phyloP scores from a whole-genome alignment of 2,113 vertebrate genomes.

The Semicossyphus pulcher region DNA sequence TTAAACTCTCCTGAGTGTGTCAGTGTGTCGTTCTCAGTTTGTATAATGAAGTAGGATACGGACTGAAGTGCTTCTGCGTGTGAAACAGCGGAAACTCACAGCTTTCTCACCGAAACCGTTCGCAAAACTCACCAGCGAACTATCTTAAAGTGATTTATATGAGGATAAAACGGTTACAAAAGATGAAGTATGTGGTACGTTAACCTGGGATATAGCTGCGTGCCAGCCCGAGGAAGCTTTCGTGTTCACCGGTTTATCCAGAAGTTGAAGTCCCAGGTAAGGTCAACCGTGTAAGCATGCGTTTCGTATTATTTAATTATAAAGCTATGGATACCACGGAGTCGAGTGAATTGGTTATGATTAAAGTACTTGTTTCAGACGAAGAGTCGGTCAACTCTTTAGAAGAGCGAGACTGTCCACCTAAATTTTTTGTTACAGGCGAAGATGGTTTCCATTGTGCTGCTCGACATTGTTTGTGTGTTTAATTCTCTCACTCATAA shows the following conservation, averaged over 20 bases:
- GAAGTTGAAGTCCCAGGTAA: conserved; percentile 68
- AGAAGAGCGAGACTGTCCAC: background rate
- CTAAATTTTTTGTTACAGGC: conserved; percentile 12
- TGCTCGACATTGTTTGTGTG: conserved; percentile 41
- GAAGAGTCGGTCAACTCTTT: background rate
- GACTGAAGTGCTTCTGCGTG: background rate
- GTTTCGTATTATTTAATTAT: background rate
- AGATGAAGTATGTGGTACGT: conserved; percentile 64
- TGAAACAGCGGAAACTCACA: background rate
- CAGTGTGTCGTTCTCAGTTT: conserved; percentile 40
- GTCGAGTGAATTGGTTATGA: background rate
- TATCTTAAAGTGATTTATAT: background rate
- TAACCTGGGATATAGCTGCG: conserved; percentile 57
- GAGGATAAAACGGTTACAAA: background rate
- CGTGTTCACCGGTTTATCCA: conserved; percentile 52
- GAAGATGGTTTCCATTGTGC: conserved; percentile 65
- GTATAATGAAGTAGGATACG: conserved; percentile 23
- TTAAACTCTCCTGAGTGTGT: conserved; percentile 68
- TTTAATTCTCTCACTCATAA: conserved; percentile 51
- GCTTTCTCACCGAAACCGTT: background rate
- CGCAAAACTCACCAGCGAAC: background rate
- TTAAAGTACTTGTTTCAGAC: background rate
- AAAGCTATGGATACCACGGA: background rate
- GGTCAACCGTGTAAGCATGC: background rate
- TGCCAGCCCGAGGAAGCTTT: conserved; percentile 41